Evolutionary conservation across 53 echinoderm and acorn worm genomes (phyloP), one percentile per base, ranked within the genome.

Genomic region (Stichopus horrens): DNA sequence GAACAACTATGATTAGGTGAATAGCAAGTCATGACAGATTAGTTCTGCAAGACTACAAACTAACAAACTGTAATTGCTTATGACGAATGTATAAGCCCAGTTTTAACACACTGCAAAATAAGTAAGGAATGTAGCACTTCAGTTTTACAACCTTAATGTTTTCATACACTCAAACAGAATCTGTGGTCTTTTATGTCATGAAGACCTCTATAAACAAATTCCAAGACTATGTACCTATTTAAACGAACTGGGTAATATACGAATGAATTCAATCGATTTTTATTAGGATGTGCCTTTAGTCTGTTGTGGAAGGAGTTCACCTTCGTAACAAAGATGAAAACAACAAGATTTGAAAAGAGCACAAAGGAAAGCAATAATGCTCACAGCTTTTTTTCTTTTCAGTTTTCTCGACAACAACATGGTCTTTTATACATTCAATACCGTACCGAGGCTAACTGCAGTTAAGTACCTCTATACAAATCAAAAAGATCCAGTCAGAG

Each of bases 251-350:
- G 52, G 19, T 79, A 52, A 37, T 37, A 37, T 53, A 52, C 79
- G 79, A 79, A 54, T 79, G 37, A 79, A 79, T 79, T 79, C 16
- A 16, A 79, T 79, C 79, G 79, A 79, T 79, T 79, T 79, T 79
- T 16, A 16, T 63, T 37, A 37, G 37, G 37, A 16, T 63, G 63
- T 63, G 11, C 63, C 10, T 16, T 63, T 10, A 63, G 63, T 7
- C 16, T 10, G 5, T 63, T 13, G 53, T 79, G 55, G 79, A 19
- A 54, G 54, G 14, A 79, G 7, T 55, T 37, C 37, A 37, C 37
- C 37, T 37, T 37, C 37, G 37, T 37, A 37, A 37, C 37, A 37
- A 37, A 37, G 37, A 37, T 37, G 37, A 37, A 37, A 37, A 37
- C 37, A 37, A 37, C 1, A 2, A 37, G 37, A 37, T 37, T 37